phyloP scores from a whole-genome alignment of 2,797 vertebrate genomes.

The Eutrigla gurnardus region DNA sequence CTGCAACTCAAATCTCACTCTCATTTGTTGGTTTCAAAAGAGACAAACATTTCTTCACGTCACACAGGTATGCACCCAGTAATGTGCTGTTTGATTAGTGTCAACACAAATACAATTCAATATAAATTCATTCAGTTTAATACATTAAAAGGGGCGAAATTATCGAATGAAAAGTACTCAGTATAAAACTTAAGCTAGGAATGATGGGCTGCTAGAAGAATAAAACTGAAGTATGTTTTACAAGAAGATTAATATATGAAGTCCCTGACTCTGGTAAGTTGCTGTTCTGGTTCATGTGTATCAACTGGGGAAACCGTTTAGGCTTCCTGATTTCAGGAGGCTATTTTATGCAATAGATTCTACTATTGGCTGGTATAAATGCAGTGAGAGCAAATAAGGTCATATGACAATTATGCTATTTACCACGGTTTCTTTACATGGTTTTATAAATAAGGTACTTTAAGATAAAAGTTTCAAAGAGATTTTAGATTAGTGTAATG shows the following conservation, averaged over 20 bases:
- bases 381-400: neutral
- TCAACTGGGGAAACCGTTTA: too few species aligned
- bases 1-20: constrained; percentile 11
- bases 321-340: neutral
- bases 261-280: neutral
- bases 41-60: constrained; percentile 28
- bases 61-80: constrained; percentile 5
- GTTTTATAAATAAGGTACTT: neutral
- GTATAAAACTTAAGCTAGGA: neutral
- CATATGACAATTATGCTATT: neutral
- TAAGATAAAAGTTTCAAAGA: constrained; percentile 6
- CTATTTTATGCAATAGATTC: neutral
- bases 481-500: neutral
- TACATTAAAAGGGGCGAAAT: neutral
- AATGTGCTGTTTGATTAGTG: constrained; percentile 25
- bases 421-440: neutral
- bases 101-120: neutral
- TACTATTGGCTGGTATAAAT: neutral
- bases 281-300: neutral
- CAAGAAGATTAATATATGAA: neutral
- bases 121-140: neutral
- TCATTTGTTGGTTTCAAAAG: constrained; percentile 8
- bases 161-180: neutral
- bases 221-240: constrained; percentile 15
- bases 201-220: neutral